Base-by-base conservation (phyloP, 2,113 vertebrate genomes). In the Gymnarchus niloticus region DNA sequence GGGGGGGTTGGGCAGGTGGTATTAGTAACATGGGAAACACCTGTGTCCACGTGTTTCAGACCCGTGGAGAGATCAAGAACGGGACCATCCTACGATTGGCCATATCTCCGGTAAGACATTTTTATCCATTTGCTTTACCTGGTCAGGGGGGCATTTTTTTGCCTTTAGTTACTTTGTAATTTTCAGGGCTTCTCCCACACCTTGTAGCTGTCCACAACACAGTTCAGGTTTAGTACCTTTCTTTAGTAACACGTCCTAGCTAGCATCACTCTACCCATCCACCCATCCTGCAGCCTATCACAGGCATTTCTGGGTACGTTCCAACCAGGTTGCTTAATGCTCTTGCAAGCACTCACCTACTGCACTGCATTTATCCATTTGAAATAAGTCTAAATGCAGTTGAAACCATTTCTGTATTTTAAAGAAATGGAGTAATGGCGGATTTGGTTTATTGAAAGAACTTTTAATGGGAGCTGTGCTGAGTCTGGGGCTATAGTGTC, bases 11-110 rank as follows among this genome's bases (percentile, higher is more conserved):
- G 1, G 23, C 21, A 0, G 17, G 21, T 1, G 17, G 17, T 23
- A 19, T 0, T 1, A 77, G 41, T 33, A 41, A 17, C 37, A 17
- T 73, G 14, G 19, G 33, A 73, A 78, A 12, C 41, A 10, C 0
- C 37, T 8, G 82, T 37, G n/a, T 73, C 69, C 25, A 65, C 1
- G 1, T 89, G 86, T 95, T 95, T 57, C 88, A 99, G 98, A 99
- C 95, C 83, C 98, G 98, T n/a, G 93, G 94, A 56, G 98, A 99
- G 86, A 98, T 99, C 86, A 99, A 99, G 93, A 99, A 99, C 23
- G 98, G 98, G 87, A 98, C 97, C 37, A 99, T 99, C 89, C 95
- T 99, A 48, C 97, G 97, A 85, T 93, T 99, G 93, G 97, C 98
- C 41, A 93, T 99, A 86, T 98, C 98, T 65, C 98, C 98, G 25